Conservation (phyloP, 1,140 invertebrate species). For the Listronotus bonariensis region DNA sequence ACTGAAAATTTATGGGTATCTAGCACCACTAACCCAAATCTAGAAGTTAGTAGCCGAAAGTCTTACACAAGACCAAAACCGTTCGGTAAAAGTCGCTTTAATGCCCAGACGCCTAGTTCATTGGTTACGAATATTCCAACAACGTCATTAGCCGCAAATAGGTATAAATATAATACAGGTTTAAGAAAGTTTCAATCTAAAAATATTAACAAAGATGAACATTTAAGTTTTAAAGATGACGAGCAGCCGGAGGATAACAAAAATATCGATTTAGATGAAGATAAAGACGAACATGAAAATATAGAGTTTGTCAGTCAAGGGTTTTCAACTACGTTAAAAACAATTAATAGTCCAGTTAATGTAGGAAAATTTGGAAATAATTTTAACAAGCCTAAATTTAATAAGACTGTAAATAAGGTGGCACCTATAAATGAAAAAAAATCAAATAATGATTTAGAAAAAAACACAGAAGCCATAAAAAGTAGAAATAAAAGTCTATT, state of each 20-base stretch:
- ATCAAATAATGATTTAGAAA: constrained; percentile 30
- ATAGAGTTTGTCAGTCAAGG: neutral
- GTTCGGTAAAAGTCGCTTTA: neutral
- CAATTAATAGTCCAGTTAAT: constrained; percentile 10
- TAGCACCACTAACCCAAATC: constrained; percentile 3
- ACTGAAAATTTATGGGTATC: neutral
- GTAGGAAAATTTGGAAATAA: constrained; percentile 8
- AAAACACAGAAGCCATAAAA: constrained; percentile 44
- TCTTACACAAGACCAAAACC: neutral
- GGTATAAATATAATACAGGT: constrained; percentile 37
- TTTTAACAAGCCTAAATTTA: constrained; percentile 28
- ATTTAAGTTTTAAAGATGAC: neutral
- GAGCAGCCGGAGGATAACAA: constrained; percentile 1
- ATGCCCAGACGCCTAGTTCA: neutral
- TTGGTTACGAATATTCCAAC: neutral
- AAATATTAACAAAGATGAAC: constrained; percentile 56
- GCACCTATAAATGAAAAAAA: constrained; percentile 17
- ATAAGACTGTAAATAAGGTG: constrained; percentile 7
- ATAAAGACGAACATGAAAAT: constrained; percentile 6
- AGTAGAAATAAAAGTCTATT: constrained; percentile 60
- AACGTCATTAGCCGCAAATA: constrained; percentile 27
- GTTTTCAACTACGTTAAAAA: neutral
- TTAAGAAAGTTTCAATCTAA: constrained; percentile 2
- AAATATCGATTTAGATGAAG: constrained; percentile 1
- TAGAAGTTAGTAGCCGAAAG: constrained; percentile 2